phyloP scores from a whole-genome alignment of 2,113 vertebrate species.

The Sterrhoptilus dennistouni region DNA sequence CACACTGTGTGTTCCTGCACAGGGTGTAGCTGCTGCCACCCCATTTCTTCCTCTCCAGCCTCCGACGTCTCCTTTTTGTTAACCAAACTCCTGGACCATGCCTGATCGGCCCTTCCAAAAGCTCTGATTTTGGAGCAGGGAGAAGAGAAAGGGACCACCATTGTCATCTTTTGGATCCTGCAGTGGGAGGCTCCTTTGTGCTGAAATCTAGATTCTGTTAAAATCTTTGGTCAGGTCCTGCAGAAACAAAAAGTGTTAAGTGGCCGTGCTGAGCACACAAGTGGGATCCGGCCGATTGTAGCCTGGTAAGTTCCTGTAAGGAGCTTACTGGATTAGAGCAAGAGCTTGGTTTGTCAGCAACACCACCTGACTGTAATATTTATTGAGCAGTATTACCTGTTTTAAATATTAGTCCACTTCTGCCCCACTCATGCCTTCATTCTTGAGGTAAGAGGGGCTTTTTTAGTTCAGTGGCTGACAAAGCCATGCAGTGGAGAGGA shows the following conservation, averaged over 20 bases:
- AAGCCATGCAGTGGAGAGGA: not conserved
- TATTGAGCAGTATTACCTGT: conserved; percentile 36
- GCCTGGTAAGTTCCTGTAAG: conserved; percentile 67
- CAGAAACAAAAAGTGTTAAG: not conserved
- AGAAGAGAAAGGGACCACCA: rapidly evolving
- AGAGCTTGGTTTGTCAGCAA: conserved; percentile 55
- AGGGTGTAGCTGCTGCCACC: not conserved
- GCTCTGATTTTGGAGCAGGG: not conserved
- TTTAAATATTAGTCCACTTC: conserved; percentile 37
- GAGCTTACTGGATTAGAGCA: conserved; percentile 69
- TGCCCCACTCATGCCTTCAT: not conserved
- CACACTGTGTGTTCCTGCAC: not conserved
- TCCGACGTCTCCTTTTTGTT: not conserved
- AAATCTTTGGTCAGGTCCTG: not conserved
- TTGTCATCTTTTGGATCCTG: not conserved
- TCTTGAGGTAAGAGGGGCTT: not conserved
- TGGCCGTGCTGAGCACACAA: not conserved
- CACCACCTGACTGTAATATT: conserved; percentile 43
- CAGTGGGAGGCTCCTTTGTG: not conserved
- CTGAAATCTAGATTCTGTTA: not conserved
- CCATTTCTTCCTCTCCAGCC: not conserved
- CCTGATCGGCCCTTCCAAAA: not conserved
- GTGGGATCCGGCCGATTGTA: not conserved
- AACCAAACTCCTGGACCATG: not conserved
- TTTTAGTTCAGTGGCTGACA: not conserved